Conservation (phyloP, 2,113 vertebrate genomes). For the Paratilapia polleni region DNA sequence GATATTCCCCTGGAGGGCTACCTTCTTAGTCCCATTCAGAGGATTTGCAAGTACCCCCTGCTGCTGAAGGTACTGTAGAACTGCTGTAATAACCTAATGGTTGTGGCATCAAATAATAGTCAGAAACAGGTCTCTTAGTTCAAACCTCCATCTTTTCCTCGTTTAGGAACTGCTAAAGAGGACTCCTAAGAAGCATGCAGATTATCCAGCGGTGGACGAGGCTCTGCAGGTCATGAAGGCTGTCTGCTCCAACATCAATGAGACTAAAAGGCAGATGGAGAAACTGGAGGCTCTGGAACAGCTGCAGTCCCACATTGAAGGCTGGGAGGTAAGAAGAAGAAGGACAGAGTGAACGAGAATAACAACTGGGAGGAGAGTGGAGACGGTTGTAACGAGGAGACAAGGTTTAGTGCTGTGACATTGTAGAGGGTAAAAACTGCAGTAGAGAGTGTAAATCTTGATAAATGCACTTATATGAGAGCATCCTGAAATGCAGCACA, state of each 20-base stretch:
- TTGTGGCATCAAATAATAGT: not conserved
- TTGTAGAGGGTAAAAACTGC: not conserved
- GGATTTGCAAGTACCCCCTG: constrained; percentile 99
- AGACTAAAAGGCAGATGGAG: constrained; percentile 99
- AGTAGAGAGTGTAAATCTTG: not conserved
- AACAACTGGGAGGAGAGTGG: not conserved
- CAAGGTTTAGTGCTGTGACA: constrained; percentile 8
- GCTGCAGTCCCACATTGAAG: constrained; percentile 97
- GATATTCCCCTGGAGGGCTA: constrained; percentile 97
- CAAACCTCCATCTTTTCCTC: not conserved
- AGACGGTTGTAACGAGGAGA: not conserved
- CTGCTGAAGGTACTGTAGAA: constrained; percentile 89
- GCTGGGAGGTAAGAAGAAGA: constrained; percentile 91
- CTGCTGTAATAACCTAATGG: not conserved
- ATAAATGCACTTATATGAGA: not conserved
- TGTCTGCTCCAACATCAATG: constrained; percentile 98
- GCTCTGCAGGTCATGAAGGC: constrained; percentile 98
- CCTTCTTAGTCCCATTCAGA: constrained; percentile 95
- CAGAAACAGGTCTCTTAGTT: not conserved
- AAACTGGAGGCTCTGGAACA: constrained; percentile 96
- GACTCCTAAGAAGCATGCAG: constrained; percentile 92
- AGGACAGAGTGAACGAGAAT: not conserved
- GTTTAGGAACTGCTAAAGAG: constrained; percentile 93
- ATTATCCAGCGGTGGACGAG: constrained; percentile 91
- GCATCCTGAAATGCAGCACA: not conserved